These are phyloP conservation scores for Nixonia krombeini DNA, from an alignment of 1,140 invertebrate species.

Conservation along the genomic window DNA sequence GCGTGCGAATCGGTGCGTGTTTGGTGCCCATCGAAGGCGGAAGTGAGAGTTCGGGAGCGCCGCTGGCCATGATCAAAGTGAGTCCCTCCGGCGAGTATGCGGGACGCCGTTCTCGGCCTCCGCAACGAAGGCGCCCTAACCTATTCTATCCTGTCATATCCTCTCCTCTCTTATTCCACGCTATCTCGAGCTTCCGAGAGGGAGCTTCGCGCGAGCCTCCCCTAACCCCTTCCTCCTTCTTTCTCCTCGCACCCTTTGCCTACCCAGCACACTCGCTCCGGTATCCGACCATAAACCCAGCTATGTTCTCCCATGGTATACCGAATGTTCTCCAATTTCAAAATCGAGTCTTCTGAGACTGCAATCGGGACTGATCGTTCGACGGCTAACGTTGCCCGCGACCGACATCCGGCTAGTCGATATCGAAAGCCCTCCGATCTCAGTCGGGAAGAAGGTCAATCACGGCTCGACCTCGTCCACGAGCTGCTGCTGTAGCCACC, in stretches of 20 bases:
- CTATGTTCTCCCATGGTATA: no score
- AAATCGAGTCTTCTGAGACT: no score
- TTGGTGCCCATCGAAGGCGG: conserved; percentile 37
- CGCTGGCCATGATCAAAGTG: conserved; percentile 57
- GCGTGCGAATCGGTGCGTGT: conserved; percentile 43
- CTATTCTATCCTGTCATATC: neutral
- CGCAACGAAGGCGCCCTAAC: conserved; percentile 2
- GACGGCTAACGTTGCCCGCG: no score
- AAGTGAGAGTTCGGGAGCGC: conserved; percentile 51
- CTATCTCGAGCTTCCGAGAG: no score
- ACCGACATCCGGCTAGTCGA: no score
- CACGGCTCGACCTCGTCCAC: no score
- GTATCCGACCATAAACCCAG: neutral
- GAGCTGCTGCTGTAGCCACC: no score
- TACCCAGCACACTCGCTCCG: neutral
- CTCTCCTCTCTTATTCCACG: neutral
- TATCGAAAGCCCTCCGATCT: no score
- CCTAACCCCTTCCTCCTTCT: conserved; percentile 1
- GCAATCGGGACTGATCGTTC: no score
- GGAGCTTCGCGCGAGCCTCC: neutral
- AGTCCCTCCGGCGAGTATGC: conserved; percentile 38
- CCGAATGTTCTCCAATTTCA: no score
- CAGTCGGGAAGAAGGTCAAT: no score
- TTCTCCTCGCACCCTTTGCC: neutral
- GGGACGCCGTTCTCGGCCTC: no score